A percentile compares a stretch with the other conserved stretches of the same genome.
Conservation (phyloP, 2,888 invertebrate species). For the Pterostichus niger region DNA sequence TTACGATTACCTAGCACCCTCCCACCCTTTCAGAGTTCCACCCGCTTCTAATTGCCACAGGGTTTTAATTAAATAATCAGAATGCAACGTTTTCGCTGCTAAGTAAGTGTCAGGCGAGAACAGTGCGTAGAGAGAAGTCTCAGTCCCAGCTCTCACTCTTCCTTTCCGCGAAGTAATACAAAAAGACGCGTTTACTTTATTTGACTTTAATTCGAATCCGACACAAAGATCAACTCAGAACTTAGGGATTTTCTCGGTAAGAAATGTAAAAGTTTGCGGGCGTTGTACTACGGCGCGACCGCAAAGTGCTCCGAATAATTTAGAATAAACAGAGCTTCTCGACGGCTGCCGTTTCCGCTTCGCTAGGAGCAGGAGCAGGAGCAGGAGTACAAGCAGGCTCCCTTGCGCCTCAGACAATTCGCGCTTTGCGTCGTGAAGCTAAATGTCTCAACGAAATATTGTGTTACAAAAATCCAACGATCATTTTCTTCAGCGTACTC, state of each 20-base stretch:
- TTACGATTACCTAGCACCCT: slow-evolving; percentile 25
- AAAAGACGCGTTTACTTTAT: slow-evolving; percentile 67
- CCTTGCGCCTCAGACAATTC: background rate
- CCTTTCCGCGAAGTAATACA: slow-evolving; percentile 56
- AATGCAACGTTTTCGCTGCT: slow-evolving; percentile 56
- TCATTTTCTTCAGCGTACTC: slow-evolving; percentile 35
- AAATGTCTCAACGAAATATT: slow-evolving; percentile 49
- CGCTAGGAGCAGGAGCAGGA: background rate
- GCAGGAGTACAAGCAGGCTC: background rate
- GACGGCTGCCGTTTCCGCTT: slow-evolving; percentile 28
- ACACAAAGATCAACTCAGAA: slow-evolving; percentile 66
- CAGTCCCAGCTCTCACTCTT: slow-evolving; percentile 12
- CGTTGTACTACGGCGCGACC: slow-evolving; percentile 41
- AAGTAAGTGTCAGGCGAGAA: slow-evolving; percentile 50
- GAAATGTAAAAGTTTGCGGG: slow-evolving; percentile 65
- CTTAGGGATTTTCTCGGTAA: slow-evolving; percentile 62
- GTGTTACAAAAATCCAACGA: slow-evolving; percentile 56
- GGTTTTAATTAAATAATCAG: slow-evolving; percentile 65
- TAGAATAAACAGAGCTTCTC: slow-evolving; percentile 62
- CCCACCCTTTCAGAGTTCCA: background rate
- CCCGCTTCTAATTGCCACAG: slow-evolving; percentile 50
- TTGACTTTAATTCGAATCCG: slow-evolving; percentile 66
- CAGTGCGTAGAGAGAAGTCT: background rate
- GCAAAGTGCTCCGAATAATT: slow-evolving; percentile 66
- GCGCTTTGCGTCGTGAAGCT: background rate